These are phyloP conservation scores for Eueides isabella DNA, from an alignment of 1,140 invertebrate genomes.

Conservation along the genomic window DNA sequence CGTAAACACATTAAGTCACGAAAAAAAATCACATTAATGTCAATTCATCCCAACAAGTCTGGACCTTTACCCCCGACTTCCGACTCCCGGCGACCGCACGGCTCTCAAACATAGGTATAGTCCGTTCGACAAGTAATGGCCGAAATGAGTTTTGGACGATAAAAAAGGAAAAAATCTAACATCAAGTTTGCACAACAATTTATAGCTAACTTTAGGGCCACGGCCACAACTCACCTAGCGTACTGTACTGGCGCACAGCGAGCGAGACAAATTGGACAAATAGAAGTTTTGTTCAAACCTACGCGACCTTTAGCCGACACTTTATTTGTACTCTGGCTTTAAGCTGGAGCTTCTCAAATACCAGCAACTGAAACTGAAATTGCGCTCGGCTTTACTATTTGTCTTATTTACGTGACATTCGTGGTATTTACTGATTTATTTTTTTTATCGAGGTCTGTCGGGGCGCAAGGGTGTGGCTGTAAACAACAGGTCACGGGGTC, in stretches of 20 bases:
- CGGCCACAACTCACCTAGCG: no score
- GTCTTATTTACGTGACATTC: background rate
- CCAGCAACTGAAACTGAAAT: background rate
- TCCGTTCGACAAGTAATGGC: no score
- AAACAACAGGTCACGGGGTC: no score
- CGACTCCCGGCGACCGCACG: background rate
- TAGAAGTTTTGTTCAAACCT: conserved; percentile 5
- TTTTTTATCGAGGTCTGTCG: no score
- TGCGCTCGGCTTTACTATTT: background rate
- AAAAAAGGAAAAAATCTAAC: no score
- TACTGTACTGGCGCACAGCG: background rate
- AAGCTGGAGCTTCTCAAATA: conserved; percentile 12
- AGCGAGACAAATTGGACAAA: conserved; percentile 10
- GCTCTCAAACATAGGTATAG: background rate
- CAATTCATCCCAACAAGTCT: background rate
- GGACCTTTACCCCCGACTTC: background rate
- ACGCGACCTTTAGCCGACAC: conserved; percentile 3
- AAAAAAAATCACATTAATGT: background rate
- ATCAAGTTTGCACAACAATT: no score
- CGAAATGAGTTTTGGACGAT: no score
- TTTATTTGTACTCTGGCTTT: conserved; percentile 5
- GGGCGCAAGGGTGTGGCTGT: no score
- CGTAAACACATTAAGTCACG: background rate
- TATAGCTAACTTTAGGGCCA: no score
- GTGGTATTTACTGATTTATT: background rate